phyloP scores from a whole-genome alignment of 1,140 invertebrate genomes.

The Pemphigus obesinymphae region DNA sequence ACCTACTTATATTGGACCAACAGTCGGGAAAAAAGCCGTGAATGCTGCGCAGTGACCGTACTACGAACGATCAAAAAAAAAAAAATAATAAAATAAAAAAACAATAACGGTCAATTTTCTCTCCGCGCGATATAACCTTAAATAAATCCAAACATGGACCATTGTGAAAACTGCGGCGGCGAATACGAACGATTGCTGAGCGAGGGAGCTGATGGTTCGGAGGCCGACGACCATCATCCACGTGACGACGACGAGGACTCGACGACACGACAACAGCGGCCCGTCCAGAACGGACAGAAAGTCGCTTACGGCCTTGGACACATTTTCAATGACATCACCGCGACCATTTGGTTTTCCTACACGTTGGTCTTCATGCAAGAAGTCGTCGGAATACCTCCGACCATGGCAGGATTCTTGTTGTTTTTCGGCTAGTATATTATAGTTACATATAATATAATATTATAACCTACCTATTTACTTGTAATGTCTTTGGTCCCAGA shows the following conservation, averaged over 20 bases:
- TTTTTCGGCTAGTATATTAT: constrained; percentile 59
- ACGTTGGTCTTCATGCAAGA: constrained; percentile 81
- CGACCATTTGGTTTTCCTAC: constrained; percentile 92
- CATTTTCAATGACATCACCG: constrained; percentile 84
- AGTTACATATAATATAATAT: too few species aligned
- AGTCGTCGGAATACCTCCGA: constrained; percentile 65
- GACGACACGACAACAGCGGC: background rate
- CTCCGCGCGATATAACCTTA: too few species aligned
- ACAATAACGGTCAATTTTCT: too few species aligned
- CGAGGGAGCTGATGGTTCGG: background rate
- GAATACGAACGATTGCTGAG: constrained; percentile 19
- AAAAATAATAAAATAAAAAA: too few species aligned
- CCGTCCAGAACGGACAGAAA: constrained; percentile 51
- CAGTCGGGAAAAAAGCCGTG: too few species aligned
- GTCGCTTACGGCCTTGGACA: constrained; percentile 76
- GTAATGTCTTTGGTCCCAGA: too few species aligned
- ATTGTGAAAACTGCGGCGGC: background rate
- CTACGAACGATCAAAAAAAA: too few species aligned
- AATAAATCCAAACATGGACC: too few species aligned
- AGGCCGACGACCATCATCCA: background rate
- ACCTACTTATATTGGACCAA: too few species aligned
- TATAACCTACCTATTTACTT: too few species aligned
- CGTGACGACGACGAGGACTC: background rate
- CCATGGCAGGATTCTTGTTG: constrained; percentile 70
- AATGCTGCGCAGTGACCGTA: too few species aligned